Evolutionary conservation across 2,888 invertebrate genomes (phyloP).

Genomic region (Iselma pallidipennis): DNA sequence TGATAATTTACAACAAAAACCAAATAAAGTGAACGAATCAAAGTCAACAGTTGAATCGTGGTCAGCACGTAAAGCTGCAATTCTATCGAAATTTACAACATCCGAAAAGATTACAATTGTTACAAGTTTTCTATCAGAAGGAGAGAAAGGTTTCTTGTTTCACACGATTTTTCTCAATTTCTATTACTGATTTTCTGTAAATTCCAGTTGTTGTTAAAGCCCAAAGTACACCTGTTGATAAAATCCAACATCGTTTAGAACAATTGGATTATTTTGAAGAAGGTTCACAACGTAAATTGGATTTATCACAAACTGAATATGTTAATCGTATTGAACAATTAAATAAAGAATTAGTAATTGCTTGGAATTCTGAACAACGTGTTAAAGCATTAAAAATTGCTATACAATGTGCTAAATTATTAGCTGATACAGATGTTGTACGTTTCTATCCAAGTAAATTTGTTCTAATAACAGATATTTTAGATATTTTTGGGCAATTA

Average conservation of each 20-base stretch:
- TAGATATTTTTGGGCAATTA: constrained; percentile 91
- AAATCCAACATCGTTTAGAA: constrained; percentile 87
- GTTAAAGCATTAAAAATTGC: constrained; percentile 96
- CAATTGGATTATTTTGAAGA: constrained; percentile 96
- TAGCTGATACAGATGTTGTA: constrained; percentile 86
- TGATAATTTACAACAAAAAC: constrained; percentile 6
- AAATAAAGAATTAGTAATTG: constrained; percentile 86
- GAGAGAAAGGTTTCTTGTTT: constrained; percentile 69
- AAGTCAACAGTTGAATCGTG: constrained; percentile 69
- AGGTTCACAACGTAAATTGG: constrained; percentile 80
- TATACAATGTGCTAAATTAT: constrained; percentile 93
- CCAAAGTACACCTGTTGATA: constrained; percentile 80
- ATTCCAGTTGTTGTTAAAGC: constrained; percentile 82
- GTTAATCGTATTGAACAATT: constrained; percentile 85
- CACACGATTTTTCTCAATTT: background rate
- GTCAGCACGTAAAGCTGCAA: constrained; percentile 73
- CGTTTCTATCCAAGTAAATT: constrained; percentile 99
- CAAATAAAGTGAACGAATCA: constrained; percentile 45
- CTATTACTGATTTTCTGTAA: constrained; percentile 50
- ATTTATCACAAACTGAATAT: constrained; percentile 81
- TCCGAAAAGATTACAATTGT: constrained; percentile 90
- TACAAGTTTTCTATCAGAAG: constrained; percentile 83
- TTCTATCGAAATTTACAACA: constrained; percentile 89
- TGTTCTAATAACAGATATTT: constrained; percentile 92
- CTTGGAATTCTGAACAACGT: constrained; percentile 94